Conservation (phyloP, 35 echinoderm and acorn worm genomes). For the Amphiura filiformis region DNA sequence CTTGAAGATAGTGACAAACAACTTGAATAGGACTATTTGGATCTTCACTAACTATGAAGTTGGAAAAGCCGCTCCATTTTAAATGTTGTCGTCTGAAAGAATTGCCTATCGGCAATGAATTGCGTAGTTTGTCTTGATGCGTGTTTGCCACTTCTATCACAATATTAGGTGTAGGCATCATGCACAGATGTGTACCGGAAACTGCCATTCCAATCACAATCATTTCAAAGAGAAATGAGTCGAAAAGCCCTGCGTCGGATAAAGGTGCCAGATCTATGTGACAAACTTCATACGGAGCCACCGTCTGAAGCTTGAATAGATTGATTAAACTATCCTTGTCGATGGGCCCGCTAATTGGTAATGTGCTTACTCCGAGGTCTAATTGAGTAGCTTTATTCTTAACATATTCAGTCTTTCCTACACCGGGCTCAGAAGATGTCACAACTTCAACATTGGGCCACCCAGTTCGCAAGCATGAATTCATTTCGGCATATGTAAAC, state of each 20-base stretch:
- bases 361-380: background rate
- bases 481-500: slow-evolving; percentile 24
- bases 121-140: slow-evolving; percentile 11
- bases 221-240: slow-evolving; percentile 32
- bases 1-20: slow-evolving; percentile 37
- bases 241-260: background rate
- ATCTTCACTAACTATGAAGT: slow-evolving; percentile 22
- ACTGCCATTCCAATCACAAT: slow-evolving; percentile 30
- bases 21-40: slow-evolving; percentile 33
- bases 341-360: slow-evolving; percentile 6
- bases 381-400: background rate
- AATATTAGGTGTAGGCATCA: background rate
- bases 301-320: background rate
- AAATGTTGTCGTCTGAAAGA: slow-evolving; percentile 13
- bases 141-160: slow-evolving; percentile 37
- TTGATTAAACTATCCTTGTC: background rate
- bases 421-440: slow-evolving; percentile 18
- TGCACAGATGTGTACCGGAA: slow-evolving; percentile 23
- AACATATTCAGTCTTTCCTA: slow-evolving; percentile 39
- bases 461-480: background rate
- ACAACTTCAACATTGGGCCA: slow-evolving; percentile 27
- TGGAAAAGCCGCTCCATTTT: slow-evolving; percentile 9
- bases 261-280: slow-evolving; percentile 11
- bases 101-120: slow-evolving; percentile 17
- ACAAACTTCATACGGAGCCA: background rate